Base-by-base conservation (phyloP, 2,797 vertebrate species). In the Chelon labrosus region DNA sequence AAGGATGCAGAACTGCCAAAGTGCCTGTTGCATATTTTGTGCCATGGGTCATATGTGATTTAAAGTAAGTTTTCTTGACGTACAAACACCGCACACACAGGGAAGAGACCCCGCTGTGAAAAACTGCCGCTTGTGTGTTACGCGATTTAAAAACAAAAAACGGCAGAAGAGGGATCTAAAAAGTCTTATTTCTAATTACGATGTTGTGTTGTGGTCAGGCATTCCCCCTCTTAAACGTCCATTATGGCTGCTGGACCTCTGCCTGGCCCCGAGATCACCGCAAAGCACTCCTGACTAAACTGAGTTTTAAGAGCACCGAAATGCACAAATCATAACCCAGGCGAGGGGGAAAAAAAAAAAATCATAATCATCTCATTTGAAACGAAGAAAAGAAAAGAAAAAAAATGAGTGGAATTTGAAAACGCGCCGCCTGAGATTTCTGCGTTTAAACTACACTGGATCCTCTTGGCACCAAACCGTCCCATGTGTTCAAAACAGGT, bases 181-280 rank as follows among this genome's bases (percentile, higher is more conserved):
- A 80, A 70, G 70, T 73, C 72, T 55, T 65, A 83, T 72, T 79
- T 76, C 51, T 82, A 83, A 88, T 85, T 89, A 88, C 13, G 63
- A 77, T 49, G 73, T 83, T 83, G 84, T 77, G 78, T 46, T 86
- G 85, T 68, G 82, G 85, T 31, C 76, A 63, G 70, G 80, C 77
- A 67, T 74, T 86, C n/a, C 76, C 82, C 72, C 75, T 63, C 69
- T 80, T 65, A 85, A 87, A 87, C 74, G 61, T 69, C 82, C 61
- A 85, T 86, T 89, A 80, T 75, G 81, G 60, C 31, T 39, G 54
- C 73, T 87, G 83, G 84, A 82, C 50, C 73, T 49, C 13, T 53
- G 82, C 83, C 79, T 70, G 62, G 46, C n/a, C n/a, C 80, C 73
- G 14, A 65, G 60, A 73, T 87, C 65, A 84, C 79, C 67, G 19